Evolutionary conservation across 2,797 vertebrate species (phyloP).

Genomic region (Catostomus latipinnis): DNA sequence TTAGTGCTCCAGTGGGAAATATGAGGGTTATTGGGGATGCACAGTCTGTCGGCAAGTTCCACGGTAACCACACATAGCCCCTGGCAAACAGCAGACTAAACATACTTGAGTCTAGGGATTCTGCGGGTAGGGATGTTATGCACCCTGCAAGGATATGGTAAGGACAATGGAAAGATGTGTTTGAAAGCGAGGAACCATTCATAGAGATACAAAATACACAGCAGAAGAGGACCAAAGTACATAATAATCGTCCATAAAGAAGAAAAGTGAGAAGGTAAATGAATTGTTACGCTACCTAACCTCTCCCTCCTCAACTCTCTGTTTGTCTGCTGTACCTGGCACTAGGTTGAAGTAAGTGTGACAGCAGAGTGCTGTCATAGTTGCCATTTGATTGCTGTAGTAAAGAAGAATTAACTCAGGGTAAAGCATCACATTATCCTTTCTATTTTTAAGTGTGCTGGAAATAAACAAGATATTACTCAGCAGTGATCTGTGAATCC

Average conservation of each 20-base stretch:
- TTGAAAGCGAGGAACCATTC: constrained; percentile 42
- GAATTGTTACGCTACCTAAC: background rate
- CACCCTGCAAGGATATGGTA: constrained; percentile 70
- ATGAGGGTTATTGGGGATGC: constrained; percentile 66
- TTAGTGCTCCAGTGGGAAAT: constrained; percentile 70
- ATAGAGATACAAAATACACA: constrained; percentile 50
- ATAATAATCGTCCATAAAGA: constrained; percentile 51
- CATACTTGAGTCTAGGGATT: constrained; percentile 63
- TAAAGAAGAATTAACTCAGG: constrained; percentile 15
- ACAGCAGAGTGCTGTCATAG: background rate
- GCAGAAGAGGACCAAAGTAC: background rate
- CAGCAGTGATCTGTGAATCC: constrained; percentile 70
- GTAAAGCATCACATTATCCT: constrained; percentile 23
- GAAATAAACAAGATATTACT: constrained; percentile 42
- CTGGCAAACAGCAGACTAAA: constrained; percentile 73
- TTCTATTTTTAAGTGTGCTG: constrained; percentile 40
- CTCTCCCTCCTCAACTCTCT: background rate
- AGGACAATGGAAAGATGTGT: constrained; percentile 56
- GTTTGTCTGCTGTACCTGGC: background rate
- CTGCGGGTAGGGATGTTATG: constrained; percentile 59
- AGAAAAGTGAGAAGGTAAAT: constrained; percentile 1
- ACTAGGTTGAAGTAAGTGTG: background rate
- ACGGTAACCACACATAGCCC: constrained; percentile 70
- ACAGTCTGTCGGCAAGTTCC: constrained; percentile 61
- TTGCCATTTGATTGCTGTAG: background rate